phyloP scores from a whole-genome alignment of 2,797 vertebrate genomes.

The Poecilia picta region DNA sequence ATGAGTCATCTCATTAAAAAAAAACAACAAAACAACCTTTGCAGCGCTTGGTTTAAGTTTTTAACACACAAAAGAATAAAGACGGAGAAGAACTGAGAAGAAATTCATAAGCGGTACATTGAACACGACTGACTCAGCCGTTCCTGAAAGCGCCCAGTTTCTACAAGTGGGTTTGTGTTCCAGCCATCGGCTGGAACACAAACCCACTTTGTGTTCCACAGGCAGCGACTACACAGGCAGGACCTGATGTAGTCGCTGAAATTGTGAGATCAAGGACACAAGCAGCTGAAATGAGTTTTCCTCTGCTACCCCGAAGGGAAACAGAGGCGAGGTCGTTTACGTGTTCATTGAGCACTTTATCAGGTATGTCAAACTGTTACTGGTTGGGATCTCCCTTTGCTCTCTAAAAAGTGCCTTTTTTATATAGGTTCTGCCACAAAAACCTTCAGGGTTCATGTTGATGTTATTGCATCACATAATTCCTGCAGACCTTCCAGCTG shows the following conservation, averaged over 20 bases:
- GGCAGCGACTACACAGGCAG: no score
- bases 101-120: neutral
- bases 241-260: neutral
- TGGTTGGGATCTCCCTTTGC: neutral
- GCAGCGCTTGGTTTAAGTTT: neutral
- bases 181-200: neutral
- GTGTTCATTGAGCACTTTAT: neutral
- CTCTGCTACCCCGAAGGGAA: constrained; percentile 3
- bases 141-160: neutral
- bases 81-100: neutral
- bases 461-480: constrained; percentile 8
- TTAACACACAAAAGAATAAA: neutral
- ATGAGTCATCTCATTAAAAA: neutral
- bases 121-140: neutral
- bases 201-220: no score
- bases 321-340: neutral
- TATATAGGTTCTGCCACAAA: neutral
- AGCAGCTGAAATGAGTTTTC: constrained; percentile 9
- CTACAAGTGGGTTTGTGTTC: neutral
- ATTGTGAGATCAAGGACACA: constrained; percentile 10
- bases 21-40: neutral
- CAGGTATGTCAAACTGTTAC: constrained; percentile 6
- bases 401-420: neutral
- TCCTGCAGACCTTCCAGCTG: neutral
- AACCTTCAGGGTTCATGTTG: neutral